Base-by-base conservation (phyloP, 2,888 invertebrate species). In the Maniola hyperantus region DNA sequence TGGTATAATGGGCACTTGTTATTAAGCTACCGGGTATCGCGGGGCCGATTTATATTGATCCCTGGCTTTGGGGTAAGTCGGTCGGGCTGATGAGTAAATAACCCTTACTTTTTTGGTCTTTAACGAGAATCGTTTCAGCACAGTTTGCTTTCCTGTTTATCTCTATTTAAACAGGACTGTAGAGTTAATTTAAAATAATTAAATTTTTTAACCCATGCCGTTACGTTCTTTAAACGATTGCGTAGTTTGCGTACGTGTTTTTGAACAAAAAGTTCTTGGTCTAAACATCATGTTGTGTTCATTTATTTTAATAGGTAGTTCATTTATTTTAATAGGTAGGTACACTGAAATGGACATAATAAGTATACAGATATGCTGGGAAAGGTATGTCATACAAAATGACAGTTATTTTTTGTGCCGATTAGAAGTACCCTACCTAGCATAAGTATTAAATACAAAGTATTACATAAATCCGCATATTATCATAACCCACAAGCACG, bases 31-130 rank as follows among this genome's bases (percentile, higher is more conserved):
- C 68, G 70, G 71, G 76, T 71, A 74, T 71, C 73, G 66, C 62
- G 69, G 58, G 67, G 66, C 71, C 71, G 67, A 59, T 71, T 73
- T 73, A 72, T 74, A 73, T 72, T 72, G 73, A 73, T 72, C 72
- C 69, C 65, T n/a, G 67, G 72, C 66, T 69, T 69, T 62, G 53
- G 54, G 67, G 64, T 72, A 71, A 72, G 72, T 67, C 72, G 66
- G 55, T 61, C 57, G 67, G 69, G 67, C 66, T 71, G 71, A 72
- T 71, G 67, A 72, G 66, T 71, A 67, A 71, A 72, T 65, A 65
- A 57, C 67, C 65, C 42, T 61, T 61, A 60, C 64, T 67, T 66
- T 68, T 65, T 66, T 58, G 61, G 54, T 55, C 62, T 65, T 60
- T 66, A 66, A 51, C 59, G 57, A 66, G 64, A 42, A 62, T 42